These are phyloP conservation scores for Cydia amplana DNA, from an alignment of 1,140 invertebrate species.

Conservation along the genomic window DNA sequence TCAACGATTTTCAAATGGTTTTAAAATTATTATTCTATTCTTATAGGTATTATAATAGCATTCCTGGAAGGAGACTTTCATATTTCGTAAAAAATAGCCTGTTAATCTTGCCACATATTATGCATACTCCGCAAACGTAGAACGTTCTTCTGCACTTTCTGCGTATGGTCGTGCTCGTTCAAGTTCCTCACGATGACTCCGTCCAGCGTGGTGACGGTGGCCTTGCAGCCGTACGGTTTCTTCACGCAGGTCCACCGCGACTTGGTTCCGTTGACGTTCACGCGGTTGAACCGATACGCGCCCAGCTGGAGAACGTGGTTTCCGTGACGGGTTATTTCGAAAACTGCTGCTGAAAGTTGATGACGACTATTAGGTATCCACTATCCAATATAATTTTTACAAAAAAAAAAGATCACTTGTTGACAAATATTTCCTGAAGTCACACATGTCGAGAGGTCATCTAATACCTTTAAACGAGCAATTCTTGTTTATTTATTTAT, in stretches of 20 bases:
- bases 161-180: conserved; percentile 12
- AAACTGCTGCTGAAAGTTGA: conserved; percentile 12
- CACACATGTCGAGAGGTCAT: too few species aligned
- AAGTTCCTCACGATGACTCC: background rate
- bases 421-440: too few species aligned
- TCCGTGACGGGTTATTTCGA: background rate
- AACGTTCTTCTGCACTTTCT: background rate
- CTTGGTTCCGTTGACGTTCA: background rate
- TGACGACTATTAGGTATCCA: too few species aligned
- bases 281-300: background rate
- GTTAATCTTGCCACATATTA: background rate
- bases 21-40: too few species aligned
- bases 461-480: too few species aligned
- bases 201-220: conserved; percentile 17
- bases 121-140: background rate
- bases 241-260: conserved; percentile 29
- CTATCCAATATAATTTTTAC: too few species aligned
- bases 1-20: too few species aligned
- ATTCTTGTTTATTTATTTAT: too few species aligned
- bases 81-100: background rate
- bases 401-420: too few species aligned
- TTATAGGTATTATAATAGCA: too few species aligned
- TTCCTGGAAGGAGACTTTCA: too few species aligned
- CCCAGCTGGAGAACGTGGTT: conserved; percentile 8
- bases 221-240: conserved; percentile 18